A percentile compares a stretch with the other conserved stretches of the same genome.
Conservation (phyloP, 2,113 vertebrate genomes). For the Ahaetulla prasina region DNA sequence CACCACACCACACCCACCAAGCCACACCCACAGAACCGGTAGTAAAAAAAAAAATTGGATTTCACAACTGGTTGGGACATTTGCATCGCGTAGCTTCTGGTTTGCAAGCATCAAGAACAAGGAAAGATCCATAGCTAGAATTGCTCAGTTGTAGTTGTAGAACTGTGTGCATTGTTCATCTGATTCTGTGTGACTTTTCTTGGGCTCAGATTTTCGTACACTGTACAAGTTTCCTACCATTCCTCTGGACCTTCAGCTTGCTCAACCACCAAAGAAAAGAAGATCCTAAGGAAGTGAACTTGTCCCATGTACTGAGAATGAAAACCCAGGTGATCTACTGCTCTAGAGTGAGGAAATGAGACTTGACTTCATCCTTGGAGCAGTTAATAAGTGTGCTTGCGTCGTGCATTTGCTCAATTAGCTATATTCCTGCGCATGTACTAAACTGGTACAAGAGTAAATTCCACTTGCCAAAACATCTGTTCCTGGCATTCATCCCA, state of each 20-base stretch:
- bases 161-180: background rate
- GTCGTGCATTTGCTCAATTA: background rate
- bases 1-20: too few relatives aligned
- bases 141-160: background rate
- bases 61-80: too few relatives aligned
- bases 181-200: background rate
- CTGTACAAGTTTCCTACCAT: background rate
- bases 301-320: background rate
- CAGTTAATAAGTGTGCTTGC: background rate
- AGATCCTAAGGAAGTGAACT: background rate
- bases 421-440: background rate
- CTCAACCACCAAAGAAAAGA: background rate
- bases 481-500: background rate
- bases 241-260: accelerated
- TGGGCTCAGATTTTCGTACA: background rate
- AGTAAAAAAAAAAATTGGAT: too few relatives aligned
- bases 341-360: background rate
- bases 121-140: background rate
- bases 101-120: background rate
- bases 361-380: background rate
- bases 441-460: background rate
- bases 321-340: background rate
- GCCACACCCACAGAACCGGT: too few relatives aligned
- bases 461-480: accelerated
- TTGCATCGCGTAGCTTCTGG: background rate